Conservation (phyloP, 2,113 vertebrate species). For the Excalfactoria chinensis region DNA sequence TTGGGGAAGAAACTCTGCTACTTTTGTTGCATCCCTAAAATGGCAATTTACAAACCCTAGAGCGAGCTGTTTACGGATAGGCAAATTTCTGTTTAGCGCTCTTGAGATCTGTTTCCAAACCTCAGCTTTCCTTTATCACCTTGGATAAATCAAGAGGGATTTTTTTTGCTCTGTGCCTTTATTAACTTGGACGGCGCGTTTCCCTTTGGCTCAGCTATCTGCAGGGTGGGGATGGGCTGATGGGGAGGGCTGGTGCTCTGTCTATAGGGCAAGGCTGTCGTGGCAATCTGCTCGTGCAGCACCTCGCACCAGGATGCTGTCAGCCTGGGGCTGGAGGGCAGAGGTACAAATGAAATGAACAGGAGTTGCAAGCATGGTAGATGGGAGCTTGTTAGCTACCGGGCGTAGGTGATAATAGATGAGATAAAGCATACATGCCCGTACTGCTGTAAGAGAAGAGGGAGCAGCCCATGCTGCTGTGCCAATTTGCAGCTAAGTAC, state of each 20-base stretch:
- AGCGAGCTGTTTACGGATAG: not conserved
- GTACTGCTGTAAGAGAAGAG: not conserved
- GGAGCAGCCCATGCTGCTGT: not conserved
- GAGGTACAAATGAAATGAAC: not conserved
- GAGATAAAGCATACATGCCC: conserved; percentile 45
- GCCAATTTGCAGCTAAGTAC: conserved; percentile 37
- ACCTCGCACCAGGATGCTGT: not conserved
- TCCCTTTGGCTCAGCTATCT: conserved; percentile 5
- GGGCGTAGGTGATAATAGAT: conserved; percentile 45
- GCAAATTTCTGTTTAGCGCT: not conserved
- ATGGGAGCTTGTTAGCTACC: conserved; percentile 11
- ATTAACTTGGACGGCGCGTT: not conserved
- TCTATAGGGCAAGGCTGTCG: conserved; percentile 1
- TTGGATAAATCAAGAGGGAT: not conserved
- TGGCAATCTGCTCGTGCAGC: not conserved
- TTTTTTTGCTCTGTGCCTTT: not conserved
- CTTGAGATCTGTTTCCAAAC: not conserved
- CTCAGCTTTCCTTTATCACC: conserved; percentile 23
- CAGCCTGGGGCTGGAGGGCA: conserved; percentile 8
- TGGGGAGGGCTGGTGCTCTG: not conserved
- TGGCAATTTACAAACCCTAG: not conserved
- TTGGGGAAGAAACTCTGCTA: not conserved
- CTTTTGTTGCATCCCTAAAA: not conserved
- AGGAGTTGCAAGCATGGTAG: not conserved
- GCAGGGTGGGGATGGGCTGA: not conserved